Evolutionary conservation across 2,888 invertebrate species (phyloP).

Genomic region (Acrocyrtus sp.): DNA sequence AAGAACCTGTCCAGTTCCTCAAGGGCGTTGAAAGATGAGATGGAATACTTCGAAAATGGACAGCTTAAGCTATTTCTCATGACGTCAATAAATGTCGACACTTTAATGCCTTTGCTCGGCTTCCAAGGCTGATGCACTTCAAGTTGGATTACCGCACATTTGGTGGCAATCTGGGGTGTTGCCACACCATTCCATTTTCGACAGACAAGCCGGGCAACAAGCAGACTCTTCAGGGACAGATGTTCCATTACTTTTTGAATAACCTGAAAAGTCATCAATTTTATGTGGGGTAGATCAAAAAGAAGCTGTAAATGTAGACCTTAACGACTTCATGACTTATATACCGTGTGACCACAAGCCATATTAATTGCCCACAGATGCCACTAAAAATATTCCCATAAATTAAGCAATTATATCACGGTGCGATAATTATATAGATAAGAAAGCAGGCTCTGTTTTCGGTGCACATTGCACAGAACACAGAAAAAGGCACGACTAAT

Average conservation of each 20-base stretch:
- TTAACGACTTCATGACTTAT: neutral
- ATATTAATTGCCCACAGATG: too few relatives aligned
- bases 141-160: constrained; percentile 43
- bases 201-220: constrained; percentile 47
- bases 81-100: constrained; percentile 48
- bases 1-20: constrained; percentile 51
- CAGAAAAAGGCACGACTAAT: too few relatives aligned
- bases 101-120: constrained; percentile 51
- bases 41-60: constrained; percentile 43
- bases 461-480: too few relatives aligned
- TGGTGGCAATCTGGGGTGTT: constrained; percentile 24
- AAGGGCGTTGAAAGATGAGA: constrained; percentile 39
- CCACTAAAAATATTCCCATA: too few relatives aligned
- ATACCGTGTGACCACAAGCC: constrained; percentile 2
- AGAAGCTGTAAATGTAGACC: too few relatives aligned
- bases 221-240: constrained; percentile 48
- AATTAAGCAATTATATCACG: too few relatives aligned
- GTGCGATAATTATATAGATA: too few relatives aligned
- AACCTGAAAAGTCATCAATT: too few relatives aligned
- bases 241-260: constrained; percentile 50
- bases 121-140: constrained; percentile 55
- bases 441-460: too few relatives aligned
- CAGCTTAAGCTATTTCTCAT: constrained; percentile 43
- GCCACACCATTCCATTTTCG: constrained; percentile 51
- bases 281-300: too few relatives aligned